Base-by-base conservation (phyloP, 2,888 invertebrate species). In the Tribolium freemani region DNA sequence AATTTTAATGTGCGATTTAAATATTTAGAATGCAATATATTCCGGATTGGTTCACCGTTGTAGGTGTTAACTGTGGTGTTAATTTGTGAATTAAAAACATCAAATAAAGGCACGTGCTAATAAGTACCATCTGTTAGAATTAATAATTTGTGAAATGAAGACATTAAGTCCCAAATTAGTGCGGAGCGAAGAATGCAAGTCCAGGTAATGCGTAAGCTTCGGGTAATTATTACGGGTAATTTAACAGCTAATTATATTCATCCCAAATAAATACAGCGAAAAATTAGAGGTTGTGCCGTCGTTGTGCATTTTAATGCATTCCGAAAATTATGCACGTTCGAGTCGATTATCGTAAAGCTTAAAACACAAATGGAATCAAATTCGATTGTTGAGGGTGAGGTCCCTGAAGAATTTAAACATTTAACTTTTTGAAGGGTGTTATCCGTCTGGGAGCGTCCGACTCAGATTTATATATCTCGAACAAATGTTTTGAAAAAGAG, bases 331-430 rank as follows among this genome's bases (percentile, higher is more conserved):
- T 64, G 66, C 66, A 66, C 45, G 16, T 64, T 30, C 26, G 26
- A 26, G 26, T 50, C 6, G 45, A n/a, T 11, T 46, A 9, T 9
- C 8, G 38, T 38, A 3, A 26, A 26, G 38, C 38, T 38, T 38
- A 38, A 61, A 69, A 71, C 73, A 50, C 60, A 71, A 72, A 73
- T 69, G 70, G 75, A 78, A 81, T 81, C 77, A 80, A 81, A 80
- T 78, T 75, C 72, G 71, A 69, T 75, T 72, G 73, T 76, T 58
- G 75, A 81, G 78, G 76, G 74, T 51, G 66, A 71, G 76, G 78
- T 85, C 86, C 86, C 84, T 77, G 77, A 84, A 85, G 86, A 86
- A 81, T 85, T 86, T 85, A 85, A 86, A 85, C 86, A 86, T 86
- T 87, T 84, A 86, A 85, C 84, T 85, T 84, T 80, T 82, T 79